These are phyloP conservation scores for Hylaeus volcanicus DNA, from an alignment of 1,140 invertebrate species.

Conservation along the genomic window DNA sequence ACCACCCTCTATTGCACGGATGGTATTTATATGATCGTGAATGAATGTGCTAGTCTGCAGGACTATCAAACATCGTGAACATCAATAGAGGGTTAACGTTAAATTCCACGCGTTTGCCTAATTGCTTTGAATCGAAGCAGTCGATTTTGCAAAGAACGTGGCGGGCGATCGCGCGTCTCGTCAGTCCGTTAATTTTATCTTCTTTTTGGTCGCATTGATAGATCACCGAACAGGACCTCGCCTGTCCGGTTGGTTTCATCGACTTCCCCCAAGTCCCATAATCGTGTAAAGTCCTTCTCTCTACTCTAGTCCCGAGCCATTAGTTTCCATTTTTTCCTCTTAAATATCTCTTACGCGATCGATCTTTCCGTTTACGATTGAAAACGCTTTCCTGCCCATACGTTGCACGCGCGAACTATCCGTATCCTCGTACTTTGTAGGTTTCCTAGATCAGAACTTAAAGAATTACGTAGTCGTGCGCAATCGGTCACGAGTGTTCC, in stretches of 20 bases:
- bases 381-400: constrained; percentile 23
- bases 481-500: constrained; percentile 38
- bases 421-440: constrained; percentile 1
- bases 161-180: constrained; percentile 39
- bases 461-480: not conserved
- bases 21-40: too few relatives aligned
- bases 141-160: not conserved
- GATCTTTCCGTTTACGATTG: constrained; percentile 29
- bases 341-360: constrained; percentile 32
- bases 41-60: too few relatives aligned
- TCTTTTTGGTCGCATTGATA: constrained; percentile 54
- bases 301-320: not conserved
- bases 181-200: constrained; percentile 57
- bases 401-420: constrained; percentile 26
- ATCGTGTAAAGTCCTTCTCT: constrained; percentile 4
- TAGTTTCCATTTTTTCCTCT: not conserved
- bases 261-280: constrained; percentile 27
- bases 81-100: too few relatives aligned
- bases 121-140: too few relatives aligned
- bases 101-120: too few relatives aligned
- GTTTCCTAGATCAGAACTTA: constrained; percentile 12
- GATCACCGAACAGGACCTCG: not conserved
- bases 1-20: too few relatives aligned
- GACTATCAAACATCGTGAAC: too few relatives aligned
- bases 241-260: constrained; percentile 3